phyloP scores from a whole-genome alignment of 2,888 invertebrate species.

The Romanomermis culicivorax region DNA sequence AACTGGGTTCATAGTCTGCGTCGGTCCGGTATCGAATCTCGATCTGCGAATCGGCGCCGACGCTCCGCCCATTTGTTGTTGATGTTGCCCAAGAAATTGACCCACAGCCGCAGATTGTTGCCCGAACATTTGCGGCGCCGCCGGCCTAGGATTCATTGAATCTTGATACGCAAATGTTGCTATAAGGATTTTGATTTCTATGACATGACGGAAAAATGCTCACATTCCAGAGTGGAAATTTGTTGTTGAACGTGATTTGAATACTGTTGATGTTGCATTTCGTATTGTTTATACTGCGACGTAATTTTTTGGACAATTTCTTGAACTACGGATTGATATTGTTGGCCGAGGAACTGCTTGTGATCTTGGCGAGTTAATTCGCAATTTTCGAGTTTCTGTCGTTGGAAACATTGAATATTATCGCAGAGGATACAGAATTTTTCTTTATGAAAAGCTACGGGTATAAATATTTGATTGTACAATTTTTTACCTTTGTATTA shows the following conservation, averaged over 20 bases:
- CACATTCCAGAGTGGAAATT: conserved; percentile 14
- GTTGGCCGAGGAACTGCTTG: conserved; percentile 32
- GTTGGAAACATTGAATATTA: too few relatives aligned
- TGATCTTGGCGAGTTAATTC: neutral
- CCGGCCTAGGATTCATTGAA: neutral
- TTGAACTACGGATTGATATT: conserved; percentile 53
- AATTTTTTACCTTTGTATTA: conserved; percentile 21
- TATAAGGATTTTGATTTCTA: too few relatives aligned
- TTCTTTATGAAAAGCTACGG: too few relatives aligned
- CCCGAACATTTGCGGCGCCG: neutral
- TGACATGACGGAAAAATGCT: too few relatives aligned
- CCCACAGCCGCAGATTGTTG: neutral
- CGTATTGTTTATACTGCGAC: conserved; percentile 55
- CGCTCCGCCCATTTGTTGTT: neutral
- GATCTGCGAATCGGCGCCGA: neutral
- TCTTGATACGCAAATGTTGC: neutral
- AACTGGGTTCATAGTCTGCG: neutral
- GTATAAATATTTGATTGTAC: too few relatives aligned
- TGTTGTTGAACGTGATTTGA: conserved; percentile 54
- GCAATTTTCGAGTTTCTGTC: neutral
- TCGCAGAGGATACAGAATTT: too few relatives aligned
- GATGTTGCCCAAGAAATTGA: too few relatives aligned
- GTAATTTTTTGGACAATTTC: conserved; percentile 58
- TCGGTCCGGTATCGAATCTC: neutral
- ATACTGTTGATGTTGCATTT: conserved; percentile 84